Evolutionary conservation across 2,113 vertebrate genomes (phyloP).

Genomic region (Orthonyx spaldingii): DNA sequence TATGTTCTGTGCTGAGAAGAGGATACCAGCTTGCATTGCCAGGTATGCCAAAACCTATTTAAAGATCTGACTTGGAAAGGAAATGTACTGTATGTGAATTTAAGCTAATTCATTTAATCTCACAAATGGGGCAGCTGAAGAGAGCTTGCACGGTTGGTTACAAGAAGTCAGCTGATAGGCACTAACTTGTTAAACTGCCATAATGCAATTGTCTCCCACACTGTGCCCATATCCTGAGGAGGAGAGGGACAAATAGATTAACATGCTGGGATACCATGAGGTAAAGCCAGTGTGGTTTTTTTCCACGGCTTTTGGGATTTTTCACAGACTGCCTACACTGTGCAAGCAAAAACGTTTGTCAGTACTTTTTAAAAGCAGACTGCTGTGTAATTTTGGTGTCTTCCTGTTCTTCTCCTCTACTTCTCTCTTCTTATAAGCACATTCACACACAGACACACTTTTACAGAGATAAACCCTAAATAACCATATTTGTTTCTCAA

Average conservation of each 20-base stretch:
- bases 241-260: neutral
- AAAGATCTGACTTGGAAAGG: neutral
- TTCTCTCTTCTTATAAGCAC: neutral
- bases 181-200: constrained; percentile 10
- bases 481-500: constrained; percentile 12
- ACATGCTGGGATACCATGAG: neutral
- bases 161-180: constrained; percentile 16
- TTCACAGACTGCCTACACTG: constrained; percentile 14
- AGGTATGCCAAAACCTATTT: constrained; percentile 34
- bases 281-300: neutral
- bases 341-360: neutral
- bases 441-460: neutral
- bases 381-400: neutral
- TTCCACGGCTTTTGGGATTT: neutral
- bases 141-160: neutral
- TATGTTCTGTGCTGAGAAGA: neutral
- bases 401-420: neutral
- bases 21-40: neutral
- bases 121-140: neutral
- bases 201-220: neutral
- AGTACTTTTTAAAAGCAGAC: constrained; percentile 3
- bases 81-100: neutral
- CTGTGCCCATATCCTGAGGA: neutral
- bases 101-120: constrained; percentile 14
- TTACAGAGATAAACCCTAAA: neutral